Conservation (phyloP, 35 echinoderm and acorn worm genomes). For the Stichopus chloronotus region DNA sequence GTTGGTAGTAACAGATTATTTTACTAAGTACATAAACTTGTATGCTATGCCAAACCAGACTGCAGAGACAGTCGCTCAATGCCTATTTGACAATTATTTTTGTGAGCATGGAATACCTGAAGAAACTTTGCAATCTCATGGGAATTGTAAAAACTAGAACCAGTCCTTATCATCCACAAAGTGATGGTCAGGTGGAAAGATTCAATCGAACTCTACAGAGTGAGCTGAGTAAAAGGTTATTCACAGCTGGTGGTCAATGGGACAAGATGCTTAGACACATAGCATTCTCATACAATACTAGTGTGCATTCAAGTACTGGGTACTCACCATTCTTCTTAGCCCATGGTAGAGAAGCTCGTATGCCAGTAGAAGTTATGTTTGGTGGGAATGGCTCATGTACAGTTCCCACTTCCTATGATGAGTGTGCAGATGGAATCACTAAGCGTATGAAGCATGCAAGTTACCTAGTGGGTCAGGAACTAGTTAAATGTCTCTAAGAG, state of each 20-base stretch:
- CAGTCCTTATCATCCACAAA: neutral
- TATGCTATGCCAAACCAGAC: conserved; percentile 60
- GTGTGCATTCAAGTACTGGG: conserved; percentile 33
- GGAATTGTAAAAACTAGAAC: conserved; percentile 16
- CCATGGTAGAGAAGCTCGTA: conserved; percentile 49
- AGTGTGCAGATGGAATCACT: neutral
- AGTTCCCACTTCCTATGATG: too few relatives aligned
- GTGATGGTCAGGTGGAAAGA: too few relatives aligned
- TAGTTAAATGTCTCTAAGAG: neutral
- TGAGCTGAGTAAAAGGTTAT: conserved; percentile 46
- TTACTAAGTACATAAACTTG: conserved; percentile 72
- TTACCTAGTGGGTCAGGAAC: neutral
- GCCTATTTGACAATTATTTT: too few relatives aligned
- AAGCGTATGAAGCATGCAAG: conserved; percentile 8
- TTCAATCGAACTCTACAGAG: conserved; percentile 43
- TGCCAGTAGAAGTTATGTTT: too few relatives aligned
- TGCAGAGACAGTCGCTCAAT: conserved; percentile 64
- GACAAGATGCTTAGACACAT: too few relatives aligned
- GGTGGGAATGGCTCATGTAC: too few relatives aligned
- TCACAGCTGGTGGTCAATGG: conserved; percentile 7
- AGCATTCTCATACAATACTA: too few relatives aligned
- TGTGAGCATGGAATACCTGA: too few relatives aligned
- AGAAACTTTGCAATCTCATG: too few relatives aligned
- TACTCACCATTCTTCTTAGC: conserved; percentile 43
- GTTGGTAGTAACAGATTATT: conserved; percentile 72